These are phyloP conservation scores for Nomada hirtipes DNA, from an alignment of 2,888 invertebrate genomes.

Conservation along the genomic window DNA sequence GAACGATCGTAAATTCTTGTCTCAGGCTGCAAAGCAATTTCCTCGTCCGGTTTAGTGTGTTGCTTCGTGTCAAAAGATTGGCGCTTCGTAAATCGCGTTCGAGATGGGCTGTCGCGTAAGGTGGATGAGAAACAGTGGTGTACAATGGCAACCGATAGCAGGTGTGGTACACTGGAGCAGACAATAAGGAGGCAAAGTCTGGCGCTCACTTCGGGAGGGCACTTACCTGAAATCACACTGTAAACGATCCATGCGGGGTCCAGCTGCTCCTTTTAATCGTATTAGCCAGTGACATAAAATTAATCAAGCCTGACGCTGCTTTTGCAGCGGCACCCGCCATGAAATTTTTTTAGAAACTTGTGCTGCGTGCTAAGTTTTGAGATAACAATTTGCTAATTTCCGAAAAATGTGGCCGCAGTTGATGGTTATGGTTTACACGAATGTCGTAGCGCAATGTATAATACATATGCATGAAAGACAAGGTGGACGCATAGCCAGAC, in stretches of 20 bases:
- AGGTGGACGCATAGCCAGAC: not conserved
- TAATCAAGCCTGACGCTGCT: conserved; percentile 45
- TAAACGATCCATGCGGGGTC: conserved; percentile 42
- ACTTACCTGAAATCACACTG: conserved; percentile 38
- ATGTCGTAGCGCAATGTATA: not conserved
- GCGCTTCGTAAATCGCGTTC: conserved; percentile 15
- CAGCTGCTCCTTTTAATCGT: conserved; percentile 59
- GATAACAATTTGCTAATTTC: not conserved
- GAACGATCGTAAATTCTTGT: conserved; percentile 7
- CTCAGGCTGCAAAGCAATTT: conserved; percentile 7
- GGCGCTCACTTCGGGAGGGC: conserved; percentile 2
- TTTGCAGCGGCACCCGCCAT: conserved; percentile 35
- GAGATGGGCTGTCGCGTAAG: conserved; percentile 2
- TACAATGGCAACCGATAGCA: conserved; percentile 18
- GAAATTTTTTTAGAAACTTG: no score
- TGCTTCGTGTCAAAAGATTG: conserved; percentile 3
- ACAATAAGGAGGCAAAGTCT: conserved; percentile 6
- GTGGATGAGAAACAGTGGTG: conserved; percentile 21
- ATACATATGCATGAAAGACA: conserved; percentile 35
- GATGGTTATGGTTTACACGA: no score
- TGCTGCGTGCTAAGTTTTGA: no score
- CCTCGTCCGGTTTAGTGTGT: conserved; percentile 12
- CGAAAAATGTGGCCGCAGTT: no score
- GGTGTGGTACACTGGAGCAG: conserved; percentile 8
- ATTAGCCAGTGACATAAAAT: conserved; percentile 50